Percentiles rank a stretch among this genome's conserved stretches.
phyloP scores from a whole-genome alignment of 2,888 invertebrate species.

The Acanthosepion pharaonis region DNA sequence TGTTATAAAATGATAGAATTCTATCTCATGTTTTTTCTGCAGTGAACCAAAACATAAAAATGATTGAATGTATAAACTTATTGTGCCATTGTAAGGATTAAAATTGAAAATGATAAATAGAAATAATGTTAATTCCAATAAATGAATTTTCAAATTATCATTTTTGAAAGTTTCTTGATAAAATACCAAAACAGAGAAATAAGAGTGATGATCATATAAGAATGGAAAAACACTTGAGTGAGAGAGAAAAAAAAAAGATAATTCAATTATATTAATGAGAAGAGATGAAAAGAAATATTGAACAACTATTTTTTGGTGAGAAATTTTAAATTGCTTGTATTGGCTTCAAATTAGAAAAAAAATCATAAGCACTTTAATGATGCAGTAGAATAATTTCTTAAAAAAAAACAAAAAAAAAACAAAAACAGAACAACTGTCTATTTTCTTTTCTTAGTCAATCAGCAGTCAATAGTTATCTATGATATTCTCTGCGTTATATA shows the following conservation, averaged over 20 bases:
- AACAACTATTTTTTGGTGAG: background rate
- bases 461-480: background rate
- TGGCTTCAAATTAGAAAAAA: conserved; percentile 23
- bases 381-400: background rate
- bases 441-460: background rate
- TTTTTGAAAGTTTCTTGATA: background rate
- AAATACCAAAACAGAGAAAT: background rate
- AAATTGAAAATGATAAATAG: background rate
- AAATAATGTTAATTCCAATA: background rate
- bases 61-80: background rate
- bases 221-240: background rate
- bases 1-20: background rate
- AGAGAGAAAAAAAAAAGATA: background rate
- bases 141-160: background rate
- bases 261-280: conserved; percentile 33
- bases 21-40: background rate
- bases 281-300: background rate
- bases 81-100: background rate
- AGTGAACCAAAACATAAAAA: background rate
- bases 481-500: background rate
- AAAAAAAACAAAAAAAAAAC: background rate
- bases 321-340: conserved; percentile 23
- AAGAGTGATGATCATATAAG: conserved; percentile 6
- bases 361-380: conserved; percentile 21
- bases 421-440: background rate